phyloP scores from a whole-genome alignment of 2,113 vertebrate species.

The Ameiurus melas region DNA sequence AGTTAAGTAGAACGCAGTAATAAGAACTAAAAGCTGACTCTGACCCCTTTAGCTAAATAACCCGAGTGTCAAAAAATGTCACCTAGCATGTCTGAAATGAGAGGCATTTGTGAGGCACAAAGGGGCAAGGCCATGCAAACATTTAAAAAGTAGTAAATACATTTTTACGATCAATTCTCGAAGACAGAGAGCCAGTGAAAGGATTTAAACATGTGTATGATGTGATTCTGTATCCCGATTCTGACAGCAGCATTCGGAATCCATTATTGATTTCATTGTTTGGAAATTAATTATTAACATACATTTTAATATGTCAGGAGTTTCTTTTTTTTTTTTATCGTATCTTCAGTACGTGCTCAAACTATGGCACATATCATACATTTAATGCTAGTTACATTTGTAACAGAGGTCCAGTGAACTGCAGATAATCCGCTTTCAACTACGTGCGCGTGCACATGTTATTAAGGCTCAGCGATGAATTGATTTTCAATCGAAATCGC shows the following conservation, averaged over 20 bases:
- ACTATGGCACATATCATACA: background rate
- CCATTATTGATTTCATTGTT: background rate
- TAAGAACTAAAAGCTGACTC: background rate
- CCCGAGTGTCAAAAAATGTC: background rate
- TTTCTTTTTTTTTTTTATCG: background rate
- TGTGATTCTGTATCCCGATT: background rate
- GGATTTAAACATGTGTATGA: background rate
- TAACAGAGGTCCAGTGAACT: too few relatives aligned
- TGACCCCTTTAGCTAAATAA: background rate
- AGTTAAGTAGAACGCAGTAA: background rate
- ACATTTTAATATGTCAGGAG: background rate
- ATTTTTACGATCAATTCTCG: background rate
- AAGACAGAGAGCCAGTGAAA: background rate
- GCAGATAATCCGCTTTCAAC: background rate
- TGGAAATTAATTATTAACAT: background rate
- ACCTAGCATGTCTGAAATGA: background rate
- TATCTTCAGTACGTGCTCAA: background rate
- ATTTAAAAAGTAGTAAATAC: background rate
- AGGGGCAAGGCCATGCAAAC: background rate
- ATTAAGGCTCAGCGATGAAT: too few relatives aligned
- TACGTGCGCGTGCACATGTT: background rate
- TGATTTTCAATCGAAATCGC: too few relatives aligned
- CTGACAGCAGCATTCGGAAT: background rate
- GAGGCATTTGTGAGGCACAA: background rate
- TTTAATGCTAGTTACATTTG: background rate